A percentile compares a stretch with the other conserved stretches of the same genome.
Conservation (phyloP, 1,140 invertebrate species). For the Theocolax elegans region DNA sequence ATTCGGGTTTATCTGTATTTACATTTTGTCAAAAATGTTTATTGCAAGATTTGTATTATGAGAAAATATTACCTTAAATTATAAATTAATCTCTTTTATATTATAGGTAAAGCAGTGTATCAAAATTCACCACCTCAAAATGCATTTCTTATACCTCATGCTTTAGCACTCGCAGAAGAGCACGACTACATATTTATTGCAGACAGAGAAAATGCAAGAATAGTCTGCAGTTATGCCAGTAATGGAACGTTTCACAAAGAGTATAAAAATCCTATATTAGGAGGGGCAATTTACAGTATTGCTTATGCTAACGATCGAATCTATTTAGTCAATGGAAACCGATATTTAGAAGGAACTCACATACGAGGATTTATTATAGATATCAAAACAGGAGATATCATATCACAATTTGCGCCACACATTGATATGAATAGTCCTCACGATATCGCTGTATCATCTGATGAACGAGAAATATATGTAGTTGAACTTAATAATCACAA, state of each 20-base stretch:
- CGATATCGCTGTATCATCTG: conserved; percentile 76
- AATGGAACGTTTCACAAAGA: conserved; percentile 74
- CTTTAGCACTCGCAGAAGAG: conserved; percentile 81
- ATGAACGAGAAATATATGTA: conserved; percentile 79
- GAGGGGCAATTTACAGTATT: conserved; percentile 76
- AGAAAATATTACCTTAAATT: not conserved
- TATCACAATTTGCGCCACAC: conserved; percentile 73
- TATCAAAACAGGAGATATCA: conserved; percentile 69
- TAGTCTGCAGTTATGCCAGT: conserved; percentile 78
- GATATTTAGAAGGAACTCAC: conserved; percentile 43
- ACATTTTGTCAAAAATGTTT: not conserved
- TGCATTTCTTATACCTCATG: conserved; percentile 83
- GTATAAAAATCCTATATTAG: conserved; percentile 72
- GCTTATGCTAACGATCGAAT: conserved; percentile 71
- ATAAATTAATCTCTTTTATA: not conserved
- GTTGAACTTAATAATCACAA: conserved; percentile 76
- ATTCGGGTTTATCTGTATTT: not conserved
- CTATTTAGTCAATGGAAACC: conserved; percentile 60
- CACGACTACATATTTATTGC: conserved; percentile 84
- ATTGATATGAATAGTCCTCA: conserved; percentile 77
- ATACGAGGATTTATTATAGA: conserved; percentile 78
- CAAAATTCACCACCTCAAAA: conserved; percentile 65
- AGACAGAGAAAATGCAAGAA: conserved; percentile 90
- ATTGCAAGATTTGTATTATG: not conserved
- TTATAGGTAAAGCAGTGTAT: conserved; percentile 25